Conservation (phyloP, 2,797 vertebrate species). For the Sebastes matsubarae region DNA sequence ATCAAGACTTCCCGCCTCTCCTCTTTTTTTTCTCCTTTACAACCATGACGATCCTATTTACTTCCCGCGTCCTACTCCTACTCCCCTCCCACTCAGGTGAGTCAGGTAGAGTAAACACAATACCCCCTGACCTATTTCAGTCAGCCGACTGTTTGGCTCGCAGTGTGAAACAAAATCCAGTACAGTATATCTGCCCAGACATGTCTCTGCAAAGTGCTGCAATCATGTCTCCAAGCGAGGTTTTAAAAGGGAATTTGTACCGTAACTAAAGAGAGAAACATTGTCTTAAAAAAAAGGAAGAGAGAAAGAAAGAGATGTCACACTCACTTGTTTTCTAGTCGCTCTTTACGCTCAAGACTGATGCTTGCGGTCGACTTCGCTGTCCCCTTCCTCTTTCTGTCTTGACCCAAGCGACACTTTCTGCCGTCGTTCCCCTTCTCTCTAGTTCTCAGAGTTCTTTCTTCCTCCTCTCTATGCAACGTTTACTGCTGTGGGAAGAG, state of each 20-base stretch:
- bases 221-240: not conserved
- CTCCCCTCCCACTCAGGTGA: slow-evolving; percentile 22
- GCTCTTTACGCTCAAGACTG: not conserved
- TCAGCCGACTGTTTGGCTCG: slow-evolving; percentile 18
- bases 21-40: not conserved
- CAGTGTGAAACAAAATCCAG: not conserved
- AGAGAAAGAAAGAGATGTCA: slow-evolving; percentile 17
- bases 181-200: slow-evolving; percentile 9
- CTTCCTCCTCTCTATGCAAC: slow-evolving; percentile 30
- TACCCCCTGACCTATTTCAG: not conserved
- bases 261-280: not conserved
- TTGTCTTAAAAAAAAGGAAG: slow-evolving; percentile 3
- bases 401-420: slow-evolving; percentile 28
- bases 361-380: slow-evolving; percentile 35
- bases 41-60: not conserved
- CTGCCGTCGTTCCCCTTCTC: slow-evolving; percentile 42
- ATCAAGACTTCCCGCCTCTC: not conserved
- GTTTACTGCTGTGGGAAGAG: not conserved
- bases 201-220: not conserved
- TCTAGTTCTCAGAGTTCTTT: slow-evolving; percentile 21
- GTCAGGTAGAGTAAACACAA: not conserved
- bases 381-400: slow-evolving; percentile 63
- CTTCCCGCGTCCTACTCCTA: not conserved
- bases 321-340: slow-evolving; percentile 16
- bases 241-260: not conserved